These are phyloP conservation scores for Ammodramus savannarum DNA, from an alignment of 2,113 vertebrate genomes.

Conservation along the genomic window DNA sequence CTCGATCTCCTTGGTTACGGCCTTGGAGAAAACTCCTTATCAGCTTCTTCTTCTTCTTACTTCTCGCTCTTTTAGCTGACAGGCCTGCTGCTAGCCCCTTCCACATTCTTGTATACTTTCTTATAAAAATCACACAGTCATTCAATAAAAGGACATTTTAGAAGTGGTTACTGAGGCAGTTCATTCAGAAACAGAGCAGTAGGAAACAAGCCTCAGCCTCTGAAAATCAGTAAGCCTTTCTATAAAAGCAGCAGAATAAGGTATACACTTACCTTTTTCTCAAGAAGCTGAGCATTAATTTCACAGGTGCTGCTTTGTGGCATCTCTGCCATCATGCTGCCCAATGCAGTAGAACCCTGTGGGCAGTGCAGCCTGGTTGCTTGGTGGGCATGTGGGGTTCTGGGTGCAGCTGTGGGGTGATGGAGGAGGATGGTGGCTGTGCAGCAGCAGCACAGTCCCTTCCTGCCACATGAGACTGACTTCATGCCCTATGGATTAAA, in stretches of 20 bases:
- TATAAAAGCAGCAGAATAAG: not conserved
- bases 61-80: no score
- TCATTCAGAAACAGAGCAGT: not conserved
- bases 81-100: no score
- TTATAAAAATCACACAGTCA: not conserved
- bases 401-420: not conserved
- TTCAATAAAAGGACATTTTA: not conserved
- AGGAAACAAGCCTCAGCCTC: not conserved
- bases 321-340: not conserved
- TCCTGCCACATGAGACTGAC: not conserved
- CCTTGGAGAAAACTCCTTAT: no score
- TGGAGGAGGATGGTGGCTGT: not conserved
- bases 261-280: not conserved
- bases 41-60: no score
- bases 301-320: not conserved
- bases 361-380: not conserved
- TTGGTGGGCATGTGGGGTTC: accelerated
- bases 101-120: not conserved
- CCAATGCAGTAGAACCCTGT: not conserved
- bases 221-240: not conserved
- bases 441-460: not conserved
- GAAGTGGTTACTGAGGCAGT: not conserved
- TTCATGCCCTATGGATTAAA: not conserved
- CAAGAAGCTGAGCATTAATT: not conserved
- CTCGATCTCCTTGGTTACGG: no score